Base-by-base conservation (phyloP, 2,888 invertebrate genomes). In the Marronus borbonicus region DNA sequence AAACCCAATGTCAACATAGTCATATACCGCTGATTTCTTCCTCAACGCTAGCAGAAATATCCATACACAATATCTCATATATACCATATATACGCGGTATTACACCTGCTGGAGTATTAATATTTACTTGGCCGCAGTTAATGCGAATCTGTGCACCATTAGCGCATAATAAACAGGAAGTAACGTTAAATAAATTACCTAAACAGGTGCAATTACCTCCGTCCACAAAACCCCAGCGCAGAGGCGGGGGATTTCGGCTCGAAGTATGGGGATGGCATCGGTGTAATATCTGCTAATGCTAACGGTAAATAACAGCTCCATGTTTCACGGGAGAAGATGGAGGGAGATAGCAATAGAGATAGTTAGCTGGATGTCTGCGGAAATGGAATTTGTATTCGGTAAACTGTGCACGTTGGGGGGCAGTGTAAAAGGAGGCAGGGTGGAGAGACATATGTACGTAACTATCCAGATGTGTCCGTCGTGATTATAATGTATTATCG, bases 81-180 rank as follows among this genome's bases (percentile, higher is more conserved):
- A 44, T 44, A 39, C 10, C n/a, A 1, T 24, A 24, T 24, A 24
- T 24, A 8, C 44, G 44, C 44, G 44, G 8, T 44, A 44, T 44
- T 44, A 44, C 44, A 44, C 44, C 44, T 44, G 44, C 8, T 44
- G 12, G 72, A 20, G 60, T 24, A 72, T 72, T 72, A 72, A 72
- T 72, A 72, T 72, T 72, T 72, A 72, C 72, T 72, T 72, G 72
- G 72, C 60, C 60, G 58, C 72, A 72, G 58, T 72, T 72, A 72
- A 72, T 72, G 72, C 39, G 72, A 72, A 72, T 72, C 72, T 60
- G 72, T 72, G 72, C 58, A 60, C 72, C 60, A 72, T 72, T 72
- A 72, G 72, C 60, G 72, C 72, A 72, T 72, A 72, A 72, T 72
- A 72, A 72, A 72, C 72, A 72, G 20, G 58, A n/a, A 72, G n/a